phyloP scores from a whole-genome alignment of 1,140 invertebrate species.

The Cotesia glomerata region DNA sequence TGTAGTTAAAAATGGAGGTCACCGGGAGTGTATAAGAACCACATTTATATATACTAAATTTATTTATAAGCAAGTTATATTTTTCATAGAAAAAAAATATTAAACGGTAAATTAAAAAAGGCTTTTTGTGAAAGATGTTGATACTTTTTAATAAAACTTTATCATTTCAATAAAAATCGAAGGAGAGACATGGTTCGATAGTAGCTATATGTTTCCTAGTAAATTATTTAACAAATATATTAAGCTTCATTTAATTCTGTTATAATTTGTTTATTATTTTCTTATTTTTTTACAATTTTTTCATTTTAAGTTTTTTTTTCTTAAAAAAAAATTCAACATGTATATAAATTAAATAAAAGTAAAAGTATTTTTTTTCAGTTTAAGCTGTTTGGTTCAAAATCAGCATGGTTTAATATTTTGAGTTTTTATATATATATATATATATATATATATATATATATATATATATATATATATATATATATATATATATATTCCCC shows the following conservation, averaged over 20 bases:
- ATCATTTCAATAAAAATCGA: slow-evolving; percentile 18
- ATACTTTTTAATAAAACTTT: not conserved
- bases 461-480: too few species aligned
- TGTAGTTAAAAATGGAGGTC: slow-evolving; percentile 37
- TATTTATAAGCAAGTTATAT: slow-evolving; percentile 6
- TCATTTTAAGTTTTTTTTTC: too few species aligned
- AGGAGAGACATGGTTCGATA: slow-evolving; percentile 33
- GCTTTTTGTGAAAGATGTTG: not conserved
- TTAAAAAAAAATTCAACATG: too few species aligned
- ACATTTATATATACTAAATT: slow-evolving; percentile 30
- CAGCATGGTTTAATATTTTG: too few species aligned
- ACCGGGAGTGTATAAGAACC: slow-evolving; percentile 24
- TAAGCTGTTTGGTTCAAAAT: too few species aligned
- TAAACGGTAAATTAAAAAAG: slow-evolving; percentile 29
- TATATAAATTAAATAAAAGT: too few species aligned
- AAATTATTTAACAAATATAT: not conserved
- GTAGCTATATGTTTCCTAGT: not conserved
- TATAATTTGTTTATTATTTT: not conserved
- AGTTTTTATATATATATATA: too few species aligned
- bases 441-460: too few species aligned
- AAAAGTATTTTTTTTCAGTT: too few species aligned
- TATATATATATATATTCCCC: too few species aligned
- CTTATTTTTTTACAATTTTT: not conserved
- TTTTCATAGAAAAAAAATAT: not conserved
- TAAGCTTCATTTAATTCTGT: too few species aligned